Conservation (phyloP, 1,140 invertebrate genomes). For the Luehdorfia chinensis region DNA sequence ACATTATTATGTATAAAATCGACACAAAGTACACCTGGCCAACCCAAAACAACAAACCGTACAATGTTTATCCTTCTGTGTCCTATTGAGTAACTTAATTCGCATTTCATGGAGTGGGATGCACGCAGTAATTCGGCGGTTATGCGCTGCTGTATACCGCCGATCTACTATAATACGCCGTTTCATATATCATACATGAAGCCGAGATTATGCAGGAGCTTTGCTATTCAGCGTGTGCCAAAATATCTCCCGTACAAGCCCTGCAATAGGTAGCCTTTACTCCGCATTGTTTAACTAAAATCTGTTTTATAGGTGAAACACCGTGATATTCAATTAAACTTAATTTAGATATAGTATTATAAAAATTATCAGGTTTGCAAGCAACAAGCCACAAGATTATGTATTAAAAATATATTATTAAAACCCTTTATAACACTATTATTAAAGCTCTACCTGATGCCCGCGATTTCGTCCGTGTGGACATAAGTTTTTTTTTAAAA, state of each 20-base stretch:
- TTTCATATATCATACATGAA: slow-evolving; percentile 16
- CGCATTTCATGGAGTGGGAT: slow-evolving; percentile 44
- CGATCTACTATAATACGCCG: slow-evolving; percentile 11
- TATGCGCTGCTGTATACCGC: not conserved
- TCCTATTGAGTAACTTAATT: slow-evolving; percentile 49
- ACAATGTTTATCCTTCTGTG: too few relatives aligned
- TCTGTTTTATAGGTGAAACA: not conserved
- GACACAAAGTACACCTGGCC: too few relatives aligned
- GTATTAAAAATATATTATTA: too few relatives aligned
- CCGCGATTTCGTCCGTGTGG: too few relatives aligned
- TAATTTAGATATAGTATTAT: too few relatives aligned
- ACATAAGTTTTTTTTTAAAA: too few relatives aligned
- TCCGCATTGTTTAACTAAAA: slow-evolving; percentile 1
- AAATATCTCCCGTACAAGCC: slow-evolving; percentile 11
- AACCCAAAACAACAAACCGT: too few relatives aligned
- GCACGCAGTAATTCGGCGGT: slow-evolving; percentile 9
- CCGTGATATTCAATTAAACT: not conserved
- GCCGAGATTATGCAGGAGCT: slow-evolving; percentile 16
- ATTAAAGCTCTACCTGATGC: too few relatives aligned
- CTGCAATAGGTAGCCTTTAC: not conserved
- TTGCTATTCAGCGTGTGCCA: slow-evolving; percentile 5
- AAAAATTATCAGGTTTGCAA: too few relatives aligned
- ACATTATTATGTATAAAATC: too few relatives aligned
- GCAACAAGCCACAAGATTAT: too few relatives aligned
- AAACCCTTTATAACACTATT: too few relatives aligned